A percentile compares a stretch with the other conserved stretches of the same genome.
Conservation (phyloP, 2,113 vertebrate species). For the Turdus rufiventris region DNA sequence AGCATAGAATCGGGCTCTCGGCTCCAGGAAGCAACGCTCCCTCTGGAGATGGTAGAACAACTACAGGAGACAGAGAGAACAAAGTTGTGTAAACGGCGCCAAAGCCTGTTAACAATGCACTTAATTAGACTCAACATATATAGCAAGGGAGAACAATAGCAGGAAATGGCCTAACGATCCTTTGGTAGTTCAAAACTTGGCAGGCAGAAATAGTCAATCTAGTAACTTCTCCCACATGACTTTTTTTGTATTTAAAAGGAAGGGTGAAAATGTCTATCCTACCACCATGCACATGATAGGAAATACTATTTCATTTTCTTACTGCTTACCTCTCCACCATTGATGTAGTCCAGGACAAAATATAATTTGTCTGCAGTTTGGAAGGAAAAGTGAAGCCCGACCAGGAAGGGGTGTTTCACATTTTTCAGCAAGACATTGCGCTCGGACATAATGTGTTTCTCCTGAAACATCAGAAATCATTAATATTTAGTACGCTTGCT, state of each 20-base stretch:
- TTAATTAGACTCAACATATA: constrained; percentile 63
- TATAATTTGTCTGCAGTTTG: constrained; percentile 96
- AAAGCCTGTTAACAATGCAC: constrained; percentile 54
- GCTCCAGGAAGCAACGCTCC: constrained; percentile 96
- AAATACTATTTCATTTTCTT: constrained; percentile 26
- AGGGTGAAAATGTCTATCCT: constrained; percentile 25
- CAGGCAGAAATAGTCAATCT: constrained; percentile 67
- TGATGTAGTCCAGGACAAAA: constrained; percentile 97
- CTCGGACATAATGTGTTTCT: constrained; percentile 99
- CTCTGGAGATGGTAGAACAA: constrained; percentile 98
- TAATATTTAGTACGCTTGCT: not conserved
- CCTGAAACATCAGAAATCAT: constrained; percentile 69
- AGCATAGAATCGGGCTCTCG: constrained; percentile 91
- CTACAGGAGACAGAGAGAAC: constrained; percentile 74
- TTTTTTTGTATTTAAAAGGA: constrained; percentile 59
- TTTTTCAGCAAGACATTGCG: constrained; percentile 96
- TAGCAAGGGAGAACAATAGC: constrained; percentile 61
- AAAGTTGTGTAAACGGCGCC: constrained; percentile 3
- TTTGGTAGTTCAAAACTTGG: constrained; percentile 44
- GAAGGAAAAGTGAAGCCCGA: constrained; percentile 96
- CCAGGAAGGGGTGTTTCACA: constrained; percentile 96
- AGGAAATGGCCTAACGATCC: constrained; percentile 65
- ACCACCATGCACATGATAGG: constrained; percentile 52
- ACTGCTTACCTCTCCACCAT: constrained; percentile 92
- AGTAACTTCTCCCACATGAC: constrained; percentile 43